phyloP scores from a whole-genome alignment of 2,113 vertebrate genomes.

The Salvator merianae region DNA sequence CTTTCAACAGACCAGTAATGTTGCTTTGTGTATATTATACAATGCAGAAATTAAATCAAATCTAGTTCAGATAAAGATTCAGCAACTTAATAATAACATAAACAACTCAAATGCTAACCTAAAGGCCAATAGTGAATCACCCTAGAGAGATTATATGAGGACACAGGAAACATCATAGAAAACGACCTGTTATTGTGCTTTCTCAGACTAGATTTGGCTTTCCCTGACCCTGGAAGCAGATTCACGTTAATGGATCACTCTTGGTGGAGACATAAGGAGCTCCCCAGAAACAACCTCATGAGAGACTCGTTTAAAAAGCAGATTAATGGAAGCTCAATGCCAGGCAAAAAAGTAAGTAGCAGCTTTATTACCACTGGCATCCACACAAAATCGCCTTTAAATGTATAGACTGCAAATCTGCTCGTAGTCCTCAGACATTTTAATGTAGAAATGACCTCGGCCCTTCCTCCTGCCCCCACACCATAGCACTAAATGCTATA shows the following conservation, averaged over 20 bases:
- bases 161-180: neutral
- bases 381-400: neutral
- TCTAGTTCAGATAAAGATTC: neutral
- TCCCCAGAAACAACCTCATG: too few relatives aligned
- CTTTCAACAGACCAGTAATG: too few relatives aligned
- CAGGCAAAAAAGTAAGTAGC: neutral
- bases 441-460: neutral
- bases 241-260: neutral
- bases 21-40: neutral
- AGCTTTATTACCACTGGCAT: neutral
- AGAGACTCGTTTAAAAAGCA: neutral
- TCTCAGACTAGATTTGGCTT: neutral
- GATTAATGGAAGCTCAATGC: neutral
- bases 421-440: too few relatives aligned
- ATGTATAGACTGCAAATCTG: neutral
- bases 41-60: neutral
- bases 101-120: neutral
- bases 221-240: neutral
- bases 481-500: too few relatives aligned
- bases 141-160: neutral
- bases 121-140: too few relatives aligned
- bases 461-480: neutral
- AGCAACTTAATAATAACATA: neutral
- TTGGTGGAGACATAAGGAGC: too few relatives aligned
- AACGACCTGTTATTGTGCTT: neutral